Conservation (phyloP, 2,797 vertebrate species). For the Microctenopoma lineatum region DNA sequence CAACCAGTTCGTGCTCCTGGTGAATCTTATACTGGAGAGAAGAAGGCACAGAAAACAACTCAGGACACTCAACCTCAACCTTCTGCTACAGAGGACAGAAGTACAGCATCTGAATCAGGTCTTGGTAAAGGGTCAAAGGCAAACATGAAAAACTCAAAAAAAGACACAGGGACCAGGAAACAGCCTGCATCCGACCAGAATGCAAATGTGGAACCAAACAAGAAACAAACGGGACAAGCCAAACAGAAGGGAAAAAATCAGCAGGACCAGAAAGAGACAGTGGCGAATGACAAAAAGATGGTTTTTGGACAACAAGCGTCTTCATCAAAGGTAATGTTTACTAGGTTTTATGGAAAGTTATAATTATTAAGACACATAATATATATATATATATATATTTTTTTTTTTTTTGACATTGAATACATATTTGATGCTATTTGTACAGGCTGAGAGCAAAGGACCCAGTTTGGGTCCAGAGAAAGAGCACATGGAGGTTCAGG, state of each 20-base stretch:
- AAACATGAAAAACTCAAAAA: constrained; percentile 11
- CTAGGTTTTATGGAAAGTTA: accelerated
- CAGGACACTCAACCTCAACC: constrained; percentile 21
- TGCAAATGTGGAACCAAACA: constrained; percentile 48
- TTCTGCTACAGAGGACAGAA: not conserved
- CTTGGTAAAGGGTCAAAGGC: constrained; percentile 9
- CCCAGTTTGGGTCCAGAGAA: constrained; percentile 60
- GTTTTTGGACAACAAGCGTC: constrained; percentile 38
- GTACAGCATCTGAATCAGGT: constrained; percentile 8
- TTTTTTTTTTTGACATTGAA: not conserved
- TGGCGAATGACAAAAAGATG: not conserved
- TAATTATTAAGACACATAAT: not conserved
- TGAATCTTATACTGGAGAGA: not conserved
- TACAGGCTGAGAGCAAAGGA: constrained; percentile 34
- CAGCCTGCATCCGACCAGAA: constrained; percentile 59
- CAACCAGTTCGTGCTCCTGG: not conserved
- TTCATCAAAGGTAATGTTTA: constrained; percentile 55
- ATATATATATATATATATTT: not conserved
- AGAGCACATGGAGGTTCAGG: constrained; percentile 32
- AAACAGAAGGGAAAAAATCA: constrained; percentile 46
- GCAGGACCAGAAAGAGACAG: constrained; percentile 3
- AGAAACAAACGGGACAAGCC: constrained; percentile 25
- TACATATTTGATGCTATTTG: not conserved
- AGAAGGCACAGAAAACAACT: not conserved
- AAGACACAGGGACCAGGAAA: not conserved